Base-by-base conservation (phyloP, 2,888 invertebrate species). In the Scaptodrosophila latifasciaeformis region DNA sequence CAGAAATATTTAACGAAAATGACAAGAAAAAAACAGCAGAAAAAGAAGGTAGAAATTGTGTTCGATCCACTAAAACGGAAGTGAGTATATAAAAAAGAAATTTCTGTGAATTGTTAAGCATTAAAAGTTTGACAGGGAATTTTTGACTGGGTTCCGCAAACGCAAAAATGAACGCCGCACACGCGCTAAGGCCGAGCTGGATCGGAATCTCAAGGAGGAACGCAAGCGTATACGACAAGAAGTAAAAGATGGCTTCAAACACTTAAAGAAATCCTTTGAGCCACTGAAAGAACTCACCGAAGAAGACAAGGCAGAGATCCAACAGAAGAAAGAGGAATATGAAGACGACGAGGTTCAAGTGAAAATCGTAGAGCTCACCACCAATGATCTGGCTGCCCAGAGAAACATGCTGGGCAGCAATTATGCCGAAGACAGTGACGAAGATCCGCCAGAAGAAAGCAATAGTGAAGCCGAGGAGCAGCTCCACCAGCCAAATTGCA, bases 111-210 rank as follows among this genome's bases (percentile, higher is more conserved):
- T 13, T 18, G 2, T 1, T 34, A 4, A 27, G 24, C 2, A 18
- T 27, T 7, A 2, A 2, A 9, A 1, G n/a, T 50, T 37, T 13
- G 46, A 18, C 54, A 94, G 94, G 79, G 93, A 94, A 40, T 95
- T 92, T 82, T 85, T 95, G 21, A 91, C 92, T 62, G 94, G 95
- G 1, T 95, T 95, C 82, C 92, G 90, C 40, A 94, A 94, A 86
- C 88, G 95, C 61, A 95, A 95, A 83, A 85, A 93, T 39, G 91
- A 93, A 82, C 88, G 94, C 40, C 91, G 91, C 79, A 91, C 92
- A 70, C 91, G 91, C 69, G 93, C 93, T 0, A 90, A 92, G 78
- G 92, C 92, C 62, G 90, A 93, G 65, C 84, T 95, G 29, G 89
- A 92, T 66, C 87, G 88, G 30, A 89, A 91, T 67, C 84, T 94